Conservation (phyloP, 2,113 vertebrate species). For the Catagonus wagneri region DNA sequence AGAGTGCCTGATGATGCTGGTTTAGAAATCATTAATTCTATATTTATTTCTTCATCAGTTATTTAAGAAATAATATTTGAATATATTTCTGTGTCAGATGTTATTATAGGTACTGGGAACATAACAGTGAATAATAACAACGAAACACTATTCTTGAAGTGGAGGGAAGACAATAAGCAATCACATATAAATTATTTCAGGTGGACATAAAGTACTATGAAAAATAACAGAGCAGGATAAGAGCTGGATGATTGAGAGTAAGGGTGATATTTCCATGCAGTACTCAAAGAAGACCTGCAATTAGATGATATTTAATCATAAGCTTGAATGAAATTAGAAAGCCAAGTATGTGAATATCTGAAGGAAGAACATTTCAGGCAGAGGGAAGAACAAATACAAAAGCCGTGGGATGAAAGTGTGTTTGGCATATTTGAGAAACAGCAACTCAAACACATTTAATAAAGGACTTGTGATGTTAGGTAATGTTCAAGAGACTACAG, state of each 20-base stretch:
- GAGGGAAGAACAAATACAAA: background rate
- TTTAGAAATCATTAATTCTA: constrained; percentile 20
- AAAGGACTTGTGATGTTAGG: background rate
- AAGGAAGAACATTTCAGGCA: background rate
- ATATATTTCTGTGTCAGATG: background rate
- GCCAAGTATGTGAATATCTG: background rate
- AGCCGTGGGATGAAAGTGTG: background rate
- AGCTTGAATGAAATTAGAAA: background rate
- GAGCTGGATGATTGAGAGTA: background rate
- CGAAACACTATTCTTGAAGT: background rate
- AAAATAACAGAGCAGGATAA: background rate
- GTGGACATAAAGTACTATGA: background rate
- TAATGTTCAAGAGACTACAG: background rate
- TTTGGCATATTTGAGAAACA: background rate
- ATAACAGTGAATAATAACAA: background rate
- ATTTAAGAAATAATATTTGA: constrained; percentile 4
- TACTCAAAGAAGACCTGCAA: background rate
- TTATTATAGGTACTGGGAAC: background rate
- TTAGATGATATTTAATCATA: background rate
- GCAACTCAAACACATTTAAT: background rate
- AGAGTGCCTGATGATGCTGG: background rate
- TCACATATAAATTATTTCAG: background rate
- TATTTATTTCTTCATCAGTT: background rate
- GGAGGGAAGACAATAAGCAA: background rate
- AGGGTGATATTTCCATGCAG: background rate